Percentiles rank a stretch among this genome's conserved stretches.
Conservation (phyloP, 2,888 invertebrate species). For the Andrena dorsata region DNA sequence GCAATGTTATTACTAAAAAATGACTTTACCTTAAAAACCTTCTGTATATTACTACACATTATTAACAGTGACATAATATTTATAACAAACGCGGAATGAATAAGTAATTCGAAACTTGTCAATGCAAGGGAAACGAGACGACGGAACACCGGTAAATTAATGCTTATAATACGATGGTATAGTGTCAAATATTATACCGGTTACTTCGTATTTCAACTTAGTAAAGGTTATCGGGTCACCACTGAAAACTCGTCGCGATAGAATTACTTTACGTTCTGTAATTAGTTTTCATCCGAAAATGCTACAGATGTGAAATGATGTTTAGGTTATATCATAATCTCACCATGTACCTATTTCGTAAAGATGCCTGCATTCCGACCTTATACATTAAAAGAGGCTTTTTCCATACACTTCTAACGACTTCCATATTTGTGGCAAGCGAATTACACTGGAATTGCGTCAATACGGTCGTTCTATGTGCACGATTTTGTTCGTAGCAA, state of each 20-base stretch:
- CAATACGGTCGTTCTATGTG: neutral
- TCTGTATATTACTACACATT: neutral
- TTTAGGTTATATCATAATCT: slow-evolving; percentile 66
- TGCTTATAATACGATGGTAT: neutral
- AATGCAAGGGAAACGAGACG: neutral
- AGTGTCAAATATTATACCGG: neutral
- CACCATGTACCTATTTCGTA: slow-evolving; percentile 78
- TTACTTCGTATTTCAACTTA: neutral
- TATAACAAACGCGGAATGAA: neutral
- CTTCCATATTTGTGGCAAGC: slow-evolving; percentile 76
- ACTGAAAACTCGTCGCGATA: neutral
- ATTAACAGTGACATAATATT: neutral
- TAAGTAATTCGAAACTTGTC: neutral
- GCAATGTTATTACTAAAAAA: slow-evolving; percentile 6
- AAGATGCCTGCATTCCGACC: slow-evolving; percentile 70
- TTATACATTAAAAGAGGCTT: slow-evolving; percentile 79
- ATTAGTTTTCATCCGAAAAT: slow-evolving; percentile 6
- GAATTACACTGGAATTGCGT: slow-evolving; percentile 9
- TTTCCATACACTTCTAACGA: slow-evolving; percentile 78
- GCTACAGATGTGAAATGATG: slow-evolving; percentile 12
- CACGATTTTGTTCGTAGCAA: slow-evolving; percentile 17
- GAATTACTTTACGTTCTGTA: neutral
- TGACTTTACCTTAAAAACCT: neutral
- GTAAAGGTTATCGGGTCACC: neutral
- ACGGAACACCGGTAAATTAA: slow-evolving; percentile 35